These are phyloP conservation scores for Chironomus tentans DNA, from an alignment of 2,888 invertebrate species.

Conservation along the genomic window DNA sequence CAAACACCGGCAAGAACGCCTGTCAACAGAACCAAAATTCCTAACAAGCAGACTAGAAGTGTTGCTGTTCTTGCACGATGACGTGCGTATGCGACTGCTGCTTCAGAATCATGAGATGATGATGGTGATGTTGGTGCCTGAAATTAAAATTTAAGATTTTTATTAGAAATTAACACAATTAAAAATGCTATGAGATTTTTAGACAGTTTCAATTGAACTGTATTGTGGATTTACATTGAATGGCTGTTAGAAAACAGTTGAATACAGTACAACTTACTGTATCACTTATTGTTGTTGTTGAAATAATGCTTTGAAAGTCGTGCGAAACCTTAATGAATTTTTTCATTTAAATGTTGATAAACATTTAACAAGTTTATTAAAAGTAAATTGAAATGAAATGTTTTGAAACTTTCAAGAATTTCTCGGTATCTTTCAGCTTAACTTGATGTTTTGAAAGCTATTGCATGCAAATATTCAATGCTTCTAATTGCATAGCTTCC, in stretches of 20 bases:
- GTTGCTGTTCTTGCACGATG: constrained; percentile 41
- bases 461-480: no score
- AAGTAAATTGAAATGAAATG: no score
- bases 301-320: no score
- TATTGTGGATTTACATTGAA: no score
- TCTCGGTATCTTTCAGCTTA: background rate
- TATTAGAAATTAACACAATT: no score
- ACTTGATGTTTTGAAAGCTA: background rate
- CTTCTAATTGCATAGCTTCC: no score
- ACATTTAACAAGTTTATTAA: background rate
- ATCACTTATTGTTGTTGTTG: no score
- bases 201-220: no score
- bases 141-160: background rate
- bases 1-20: constrained; percentile 64
- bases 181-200: no score
- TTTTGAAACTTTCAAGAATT: background rate
- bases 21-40: constrained; percentile 59
- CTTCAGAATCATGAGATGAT: background rate
- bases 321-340: no score
- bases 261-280: no score
- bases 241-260: no score
- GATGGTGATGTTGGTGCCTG: background rate
- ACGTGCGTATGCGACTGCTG: constrained; percentile 3
- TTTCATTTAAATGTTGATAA: background rate
- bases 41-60: constrained; percentile 57